phyloP scores from a whole-genome alignment of 1,140 invertebrate genomes.

The Arion vulgaris region DNA sequence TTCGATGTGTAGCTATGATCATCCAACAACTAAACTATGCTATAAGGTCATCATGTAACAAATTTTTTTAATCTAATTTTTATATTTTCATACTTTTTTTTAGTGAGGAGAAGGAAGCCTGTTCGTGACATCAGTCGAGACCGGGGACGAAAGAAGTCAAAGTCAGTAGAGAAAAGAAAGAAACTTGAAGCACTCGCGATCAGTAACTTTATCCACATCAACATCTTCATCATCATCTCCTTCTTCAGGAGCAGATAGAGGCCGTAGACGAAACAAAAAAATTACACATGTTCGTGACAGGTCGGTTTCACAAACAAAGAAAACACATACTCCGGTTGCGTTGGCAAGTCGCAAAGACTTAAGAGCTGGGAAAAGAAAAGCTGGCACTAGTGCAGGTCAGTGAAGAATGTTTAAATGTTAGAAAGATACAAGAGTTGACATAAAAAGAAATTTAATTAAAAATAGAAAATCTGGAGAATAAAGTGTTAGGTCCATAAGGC shows the following conservation, averaged over 20 bases:
- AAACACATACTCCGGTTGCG: not conserved
- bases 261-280: not conserved
- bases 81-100: not conserved
- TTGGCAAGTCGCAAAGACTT: not conserved
- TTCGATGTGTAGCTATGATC: too few relatives aligned
- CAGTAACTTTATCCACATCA: slow-evolving; percentile 13
- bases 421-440: too few relatives aligned
- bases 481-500: too few relatives aligned
- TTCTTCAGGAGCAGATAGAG: not conserved
- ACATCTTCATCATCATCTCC: slow-evolving; percentile 17
- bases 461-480: too few relatives aligned
- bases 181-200: not conserved
- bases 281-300: not conserved
- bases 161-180: slow-evolving; percentile 27
- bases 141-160: slow-evolving; percentile 13
- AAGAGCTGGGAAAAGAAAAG: slow-evolving; percentile 17
- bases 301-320: not conserved
- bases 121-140: not conserved
- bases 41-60: too few relatives aligned
- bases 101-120: slow-evolving; percentile 13
- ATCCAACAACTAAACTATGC: too few relatives aligned
- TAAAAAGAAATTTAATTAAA: too few relatives aligned
- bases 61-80: too few relatives aligned
- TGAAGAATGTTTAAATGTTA: not conserved
- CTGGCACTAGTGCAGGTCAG: slow-evolving; percentile 7